phyloP scores from a whole-genome alignment of 2,797 vertebrate genomes.

The Echiichthys vipera region DNA sequence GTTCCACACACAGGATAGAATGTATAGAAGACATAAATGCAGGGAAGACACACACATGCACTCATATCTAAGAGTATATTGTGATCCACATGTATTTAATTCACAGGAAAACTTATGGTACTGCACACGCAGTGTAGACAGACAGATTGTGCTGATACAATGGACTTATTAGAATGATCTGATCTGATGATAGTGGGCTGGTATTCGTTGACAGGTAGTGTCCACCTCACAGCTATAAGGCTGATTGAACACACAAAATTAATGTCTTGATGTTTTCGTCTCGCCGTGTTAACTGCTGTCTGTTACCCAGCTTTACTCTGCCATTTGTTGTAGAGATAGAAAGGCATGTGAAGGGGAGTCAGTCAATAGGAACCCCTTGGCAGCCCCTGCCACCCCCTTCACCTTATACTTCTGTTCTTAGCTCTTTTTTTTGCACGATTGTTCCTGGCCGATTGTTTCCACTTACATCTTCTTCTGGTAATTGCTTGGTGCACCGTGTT shows the following conservation, averaged over 20 bases:
- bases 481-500: constrained; percentile 49
- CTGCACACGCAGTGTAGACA: constrained; percentile 5
- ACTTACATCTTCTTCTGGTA: constrained; percentile 43
- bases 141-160: constrained; percentile 31
- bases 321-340: constrained; percentile 30
- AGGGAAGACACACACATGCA: constrained; percentile 15
- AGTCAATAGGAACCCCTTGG: constrained; percentile 26
- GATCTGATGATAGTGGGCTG: constrained; percentile 36
- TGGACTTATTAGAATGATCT: constrained; percentile 27
- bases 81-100: constrained; percentile 21
- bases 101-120: constrained; percentile 1
- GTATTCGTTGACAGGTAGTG: constrained; percentile 37
- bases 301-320: constrained; percentile 33
- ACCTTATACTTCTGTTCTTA: constrained; percentile 28
- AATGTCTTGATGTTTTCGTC: constrained; percentile 43
- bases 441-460: constrained; percentile 47
- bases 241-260: constrained; percentile 58
- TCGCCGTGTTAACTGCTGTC: constrained; percentile 48
- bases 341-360: constrained; percentile 42
- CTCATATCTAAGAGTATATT: constrained; percentile 20
- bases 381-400: neutral
- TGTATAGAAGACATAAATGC: constrained; percentile 62
- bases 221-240: constrained; percentile 42
- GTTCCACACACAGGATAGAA: constrained; percentile 62
- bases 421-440: constrained; percentile 27